Base-by-base conservation (phyloP, 2,797 vertebrate genomes). In the Pogonophryne albipinna region DNA sequence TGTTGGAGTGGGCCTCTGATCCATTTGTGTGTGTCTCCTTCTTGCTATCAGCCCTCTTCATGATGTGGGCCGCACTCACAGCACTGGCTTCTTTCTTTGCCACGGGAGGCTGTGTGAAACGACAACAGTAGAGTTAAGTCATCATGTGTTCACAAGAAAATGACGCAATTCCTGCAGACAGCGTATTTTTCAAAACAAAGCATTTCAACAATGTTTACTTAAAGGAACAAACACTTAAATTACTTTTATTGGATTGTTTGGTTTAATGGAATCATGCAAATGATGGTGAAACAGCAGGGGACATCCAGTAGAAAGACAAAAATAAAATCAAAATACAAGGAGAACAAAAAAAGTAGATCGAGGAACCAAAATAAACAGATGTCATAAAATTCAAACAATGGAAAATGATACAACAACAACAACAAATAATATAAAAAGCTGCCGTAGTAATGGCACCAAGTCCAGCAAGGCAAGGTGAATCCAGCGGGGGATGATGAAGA, bases 11-110 rank as follows among this genome's bases (percentile, higher is more conserved):
- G 23, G 85, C 53, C 55, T 94, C 94, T 0, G 94, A 93, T 42
- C 93, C 95, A 8, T 95, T 95, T 0, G 91, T 90, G 50, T 95
- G 93, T n/a, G 92, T 31, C 8, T 95, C 94, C 5, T 90, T 68
- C 34, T 93, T 96, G 6, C 88, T 75, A 67, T 97, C 95, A 0
- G 92, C 82, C 89, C 95, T 96, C 94, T 94, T 97, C 71, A 94
- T 31, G 65, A 93, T 94, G 0, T 94, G 95, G 60, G 94, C 94
- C 50, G 89, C 84, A 45, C 66, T 89, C 7, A 95, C 84, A 1
- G 95, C 87, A 65, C 76, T 94, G 77, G 94, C 78, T 5, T 97
- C 97, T 0, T 86, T 91, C 90, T 94, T 97, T 16, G 93, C 94
- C 10, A 94, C 92, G 2, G 95, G 92, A 20, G 96, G 92, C 97